Conservation (phyloP, 2,113 vertebrate genomes). For the Anoplopoma fimbria region DNA sequence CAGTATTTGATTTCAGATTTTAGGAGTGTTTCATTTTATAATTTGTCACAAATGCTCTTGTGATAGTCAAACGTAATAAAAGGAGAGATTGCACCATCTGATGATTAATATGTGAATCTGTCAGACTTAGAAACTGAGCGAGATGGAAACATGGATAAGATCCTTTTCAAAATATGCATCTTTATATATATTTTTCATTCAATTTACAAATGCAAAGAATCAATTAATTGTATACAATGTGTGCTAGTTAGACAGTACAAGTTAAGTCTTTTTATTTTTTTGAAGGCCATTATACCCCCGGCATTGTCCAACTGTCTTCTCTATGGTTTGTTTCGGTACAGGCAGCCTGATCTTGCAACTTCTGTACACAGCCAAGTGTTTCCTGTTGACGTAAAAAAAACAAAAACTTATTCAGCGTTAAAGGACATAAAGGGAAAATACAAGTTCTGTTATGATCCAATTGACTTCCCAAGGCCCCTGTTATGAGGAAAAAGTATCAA, state of each 20-base stretch:
- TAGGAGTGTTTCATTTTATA: constrained; percentile 81
- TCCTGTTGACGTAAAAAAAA: constrained; percentile 50
- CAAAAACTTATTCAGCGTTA: background rate
- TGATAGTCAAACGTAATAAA: constrained; percentile 85
- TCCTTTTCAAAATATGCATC: constrained; percentile 27
- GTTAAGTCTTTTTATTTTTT: background rate
- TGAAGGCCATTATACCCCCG: background rate
- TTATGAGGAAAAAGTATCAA: background rate
- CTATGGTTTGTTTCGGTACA: constrained; percentile 24
- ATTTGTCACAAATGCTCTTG: constrained; percentile 84
- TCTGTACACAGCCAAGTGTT: constrained; percentile 23
- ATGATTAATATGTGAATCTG: constrained; percentile 69
- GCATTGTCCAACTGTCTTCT: constrained; percentile 30
- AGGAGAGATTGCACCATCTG: constrained; percentile 79
- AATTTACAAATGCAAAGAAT: constrained; percentile 5
- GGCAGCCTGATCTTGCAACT: constrained; percentile 30
- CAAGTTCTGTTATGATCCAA: background rate
- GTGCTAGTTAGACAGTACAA: background rate
- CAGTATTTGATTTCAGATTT: constrained; percentile 78
- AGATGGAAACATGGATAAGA: background rate
- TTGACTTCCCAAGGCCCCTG: background rate
- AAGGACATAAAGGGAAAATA: background rate
- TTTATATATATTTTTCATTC: constrained; percentile 7
- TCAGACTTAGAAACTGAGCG: constrained; percentile 13
- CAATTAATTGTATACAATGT: background rate